Evolutionary conservation across 2,888 invertebrate genomes (phyloP).

Genomic region (Morinoia aosen): DNA sequence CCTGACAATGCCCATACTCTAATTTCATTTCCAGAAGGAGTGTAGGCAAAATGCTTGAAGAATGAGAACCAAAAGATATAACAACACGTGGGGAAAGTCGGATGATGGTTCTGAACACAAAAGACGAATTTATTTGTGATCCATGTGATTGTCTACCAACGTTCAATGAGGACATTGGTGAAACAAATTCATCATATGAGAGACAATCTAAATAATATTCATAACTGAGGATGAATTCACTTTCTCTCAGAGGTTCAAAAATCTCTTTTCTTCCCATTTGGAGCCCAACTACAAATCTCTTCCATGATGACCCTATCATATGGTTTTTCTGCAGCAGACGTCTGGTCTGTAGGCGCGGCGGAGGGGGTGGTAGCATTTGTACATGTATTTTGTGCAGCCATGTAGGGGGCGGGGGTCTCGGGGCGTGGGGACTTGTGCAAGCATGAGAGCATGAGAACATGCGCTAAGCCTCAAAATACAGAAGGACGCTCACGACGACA

Average conservation of each 20-base stretch:
- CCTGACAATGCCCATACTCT: background rate
- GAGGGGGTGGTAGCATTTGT: background rate
- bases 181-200: background rate
- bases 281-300: background rate
- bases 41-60: background rate
- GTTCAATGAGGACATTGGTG: background rate
- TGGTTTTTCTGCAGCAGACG: background rate
- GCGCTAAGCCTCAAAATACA: background rate
- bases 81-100: background rate
- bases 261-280: background rate
- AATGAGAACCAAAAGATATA: background rate
- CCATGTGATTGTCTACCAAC: background rate
- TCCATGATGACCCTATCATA: background rate
- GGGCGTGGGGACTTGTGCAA: background rate
- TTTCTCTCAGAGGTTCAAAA: background rate
- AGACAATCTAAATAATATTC: background rate
- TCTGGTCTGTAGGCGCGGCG: background rate
- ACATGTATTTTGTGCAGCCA: background rate
- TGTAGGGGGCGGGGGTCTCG: background rate
- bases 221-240: background rate
- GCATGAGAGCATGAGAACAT: background rate
- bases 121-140: background rate
- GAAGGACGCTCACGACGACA: slow-evolving; percentile 8
- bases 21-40: background rate
- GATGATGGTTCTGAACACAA: background rate